Evolutionary conservation across 2,113 vertebrate genomes (phyloP).

Genomic region (Scophthalmus maximus): DNA sequence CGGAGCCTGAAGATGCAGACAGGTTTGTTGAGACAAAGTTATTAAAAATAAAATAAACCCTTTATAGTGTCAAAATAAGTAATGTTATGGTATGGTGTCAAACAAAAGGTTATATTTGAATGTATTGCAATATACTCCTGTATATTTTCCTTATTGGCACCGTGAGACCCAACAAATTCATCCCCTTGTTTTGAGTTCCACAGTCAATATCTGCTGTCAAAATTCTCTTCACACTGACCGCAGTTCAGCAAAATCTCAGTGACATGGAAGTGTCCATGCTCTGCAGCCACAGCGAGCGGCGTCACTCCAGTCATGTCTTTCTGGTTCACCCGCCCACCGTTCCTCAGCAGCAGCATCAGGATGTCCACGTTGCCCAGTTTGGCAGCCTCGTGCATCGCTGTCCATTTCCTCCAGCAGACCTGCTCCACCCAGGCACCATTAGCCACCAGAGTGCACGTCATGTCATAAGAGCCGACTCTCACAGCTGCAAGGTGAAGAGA

Average conservation of each 20-base stretch:
- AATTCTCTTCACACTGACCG: conserved; percentile 65
- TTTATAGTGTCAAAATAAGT: too few species aligned
- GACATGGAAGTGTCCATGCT: conserved; percentile 84
- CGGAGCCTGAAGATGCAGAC: background rate
- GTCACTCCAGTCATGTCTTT: conserved; percentile 85
- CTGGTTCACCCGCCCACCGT: conserved; percentile 81
- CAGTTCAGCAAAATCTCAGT: conserved; percentile 88
- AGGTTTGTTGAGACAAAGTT: background rate
- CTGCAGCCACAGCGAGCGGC: conserved; percentile 84
- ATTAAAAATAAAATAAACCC: too few species aligned
- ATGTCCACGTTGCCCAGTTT: conserved; percentile 82
- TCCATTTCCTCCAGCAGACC: conserved; percentile 83
- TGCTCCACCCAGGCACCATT: conserved; percentile 84
- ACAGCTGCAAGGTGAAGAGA: conserved; percentile 74
- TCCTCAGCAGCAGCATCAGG: conserved; percentile 83
- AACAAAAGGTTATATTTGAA: too few species aligned
- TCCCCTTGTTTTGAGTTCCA: background rate
- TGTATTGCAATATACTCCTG: too few species aligned
- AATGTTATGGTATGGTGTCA: too few species aligned
- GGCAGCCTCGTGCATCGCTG: conserved; percentile 88
- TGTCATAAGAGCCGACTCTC: conserved; percentile 78
- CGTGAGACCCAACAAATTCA: background rate
- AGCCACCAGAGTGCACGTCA: conserved; percentile 80
- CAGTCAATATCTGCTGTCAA: background rate
- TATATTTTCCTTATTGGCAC: too few species aligned